phyloP scores from a whole-genome alignment of 2,888 invertebrate genomes.

The Standfussiana lucernea region DNA sequence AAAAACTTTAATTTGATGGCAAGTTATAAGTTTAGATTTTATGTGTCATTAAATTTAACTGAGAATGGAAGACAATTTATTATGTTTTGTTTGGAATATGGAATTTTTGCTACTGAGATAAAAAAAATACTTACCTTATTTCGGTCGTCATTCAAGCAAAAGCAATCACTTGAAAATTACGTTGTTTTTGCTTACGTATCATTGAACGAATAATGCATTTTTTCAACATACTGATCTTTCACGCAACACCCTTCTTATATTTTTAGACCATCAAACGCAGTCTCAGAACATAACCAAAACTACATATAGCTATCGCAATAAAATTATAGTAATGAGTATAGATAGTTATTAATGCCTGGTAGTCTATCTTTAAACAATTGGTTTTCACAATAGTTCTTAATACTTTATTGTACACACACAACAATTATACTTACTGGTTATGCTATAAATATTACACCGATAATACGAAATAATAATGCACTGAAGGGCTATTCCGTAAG shows the following conservation, averaged over 20 bases:
- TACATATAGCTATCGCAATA: too few relatives aligned
- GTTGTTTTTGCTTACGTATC: background rate
- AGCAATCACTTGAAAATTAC: background rate
- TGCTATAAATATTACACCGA: background rate
- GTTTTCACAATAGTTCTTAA: background rate
- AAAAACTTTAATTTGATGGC: conserved; percentile 28
- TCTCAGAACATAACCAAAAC: background rate
- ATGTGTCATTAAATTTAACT: conserved; percentile 39
- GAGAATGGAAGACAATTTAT: conserved; percentile 30
- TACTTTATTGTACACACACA: background rate
- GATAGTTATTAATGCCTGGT: background rate
- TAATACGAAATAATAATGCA: background rate
- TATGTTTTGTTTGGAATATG: background rate
- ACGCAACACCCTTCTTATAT: background rate
- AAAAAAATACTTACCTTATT: background rate
- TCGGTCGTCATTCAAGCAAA: conserved; percentile 5
- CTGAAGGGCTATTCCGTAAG: background rate
- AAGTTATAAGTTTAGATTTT: conserved; percentile 4
- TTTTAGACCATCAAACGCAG: background rate
- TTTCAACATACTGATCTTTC: background rate
- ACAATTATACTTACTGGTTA: background rate
- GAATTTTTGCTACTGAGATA: conserved; percentile 2
- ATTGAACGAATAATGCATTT: conserved; percentile 5
- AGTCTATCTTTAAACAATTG: background rate
- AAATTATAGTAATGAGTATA: background rate